phyloP scores from a whole-genome alignment of 1,140 invertebrate genomes.

The Apis laboriosa region DNA sequence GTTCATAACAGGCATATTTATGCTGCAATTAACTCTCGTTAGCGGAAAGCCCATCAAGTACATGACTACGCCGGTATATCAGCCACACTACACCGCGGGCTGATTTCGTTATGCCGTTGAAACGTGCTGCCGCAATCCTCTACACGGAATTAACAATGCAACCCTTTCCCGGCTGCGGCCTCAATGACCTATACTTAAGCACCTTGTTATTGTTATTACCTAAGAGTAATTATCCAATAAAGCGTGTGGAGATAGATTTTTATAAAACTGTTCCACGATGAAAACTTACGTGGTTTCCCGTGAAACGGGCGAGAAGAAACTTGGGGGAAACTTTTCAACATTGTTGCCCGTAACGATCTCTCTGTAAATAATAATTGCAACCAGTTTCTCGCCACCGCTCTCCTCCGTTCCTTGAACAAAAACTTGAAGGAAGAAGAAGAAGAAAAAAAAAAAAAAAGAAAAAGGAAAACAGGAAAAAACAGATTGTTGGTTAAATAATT shows the following conservation, averaged over 20 bases:
- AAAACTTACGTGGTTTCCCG: background rate
- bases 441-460: too few species aligned
- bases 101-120: conserved; percentile 48
- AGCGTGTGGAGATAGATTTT: background rate
- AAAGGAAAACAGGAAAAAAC: too few species aligned
- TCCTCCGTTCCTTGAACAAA: background rate
- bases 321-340: background rate
- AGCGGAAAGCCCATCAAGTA: conserved; percentile 55
- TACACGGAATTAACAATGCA: conserved; percentile 36
- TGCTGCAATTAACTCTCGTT: conserved; percentile 62
- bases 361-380: background rate
- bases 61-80: conserved; percentile 51
- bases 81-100: conserved; percentile 41
- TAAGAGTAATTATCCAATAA: conserved; percentile 2
- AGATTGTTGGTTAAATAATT: conserved; percentile 29
- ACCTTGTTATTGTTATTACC: background rate
- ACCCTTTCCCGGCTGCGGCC: background rate
- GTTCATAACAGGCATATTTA: conserved; percentile 58
- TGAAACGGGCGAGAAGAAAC: background rate
- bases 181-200: conserved; percentile 25
- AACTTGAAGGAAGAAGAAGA: too few species aligned
- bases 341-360: background rate
- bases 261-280: background rate
- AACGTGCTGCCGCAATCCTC: conserved; percentile 30
- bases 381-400: background rate